These are phyloP conservation scores for Cnemophilus loriae DNA, from an alignment of 2,113 vertebrate species.

Conservation along the genomic window DNA sequence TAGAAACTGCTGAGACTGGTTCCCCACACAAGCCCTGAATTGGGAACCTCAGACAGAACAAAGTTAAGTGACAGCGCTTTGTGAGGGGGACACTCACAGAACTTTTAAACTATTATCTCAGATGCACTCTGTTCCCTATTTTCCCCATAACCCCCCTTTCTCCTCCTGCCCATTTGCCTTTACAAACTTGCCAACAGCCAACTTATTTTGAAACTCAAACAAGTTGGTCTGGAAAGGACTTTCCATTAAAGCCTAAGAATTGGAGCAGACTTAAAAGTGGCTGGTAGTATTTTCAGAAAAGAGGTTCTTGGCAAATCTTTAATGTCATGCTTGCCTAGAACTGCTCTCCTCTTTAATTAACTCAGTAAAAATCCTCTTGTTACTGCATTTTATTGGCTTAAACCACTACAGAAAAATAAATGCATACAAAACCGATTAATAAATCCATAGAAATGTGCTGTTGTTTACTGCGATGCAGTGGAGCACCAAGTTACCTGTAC, in stretches of 20 bases:
- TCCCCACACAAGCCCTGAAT: neutral
- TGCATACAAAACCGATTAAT: constrained; percentile 1
- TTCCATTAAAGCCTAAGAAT: constrained; percentile 34
- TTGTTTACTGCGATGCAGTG: neutral
- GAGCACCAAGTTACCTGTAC: neutral
- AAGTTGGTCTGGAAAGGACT: constrained; percentile 31
- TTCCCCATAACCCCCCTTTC: neutral
- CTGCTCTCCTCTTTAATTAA: constrained; percentile 55
- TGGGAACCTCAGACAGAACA: neutral
- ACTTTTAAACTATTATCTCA: neutral
- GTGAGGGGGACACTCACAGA: neutral
- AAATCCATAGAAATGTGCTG: neutral
- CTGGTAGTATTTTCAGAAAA: constrained; percentile 48
- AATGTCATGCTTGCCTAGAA: constrained; percentile 54
- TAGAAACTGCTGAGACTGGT: neutral
- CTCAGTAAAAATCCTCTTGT: constrained; percentile 43
- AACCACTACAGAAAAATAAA: constrained; percentile 46
- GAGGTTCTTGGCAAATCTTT: constrained; percentile 53
- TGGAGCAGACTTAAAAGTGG: constrained; percentile 39
- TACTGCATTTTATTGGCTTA: constrained; percentile 39
- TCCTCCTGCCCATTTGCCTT: neutral
- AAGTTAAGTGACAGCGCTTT: neutral
- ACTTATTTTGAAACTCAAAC: constrained; percentile 27
- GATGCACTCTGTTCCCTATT: neutral
- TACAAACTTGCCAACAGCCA: neutral